Base-by-base conservation (phyloP, 2,113 vertebrate species). In the Azemiops feae region DNA sequence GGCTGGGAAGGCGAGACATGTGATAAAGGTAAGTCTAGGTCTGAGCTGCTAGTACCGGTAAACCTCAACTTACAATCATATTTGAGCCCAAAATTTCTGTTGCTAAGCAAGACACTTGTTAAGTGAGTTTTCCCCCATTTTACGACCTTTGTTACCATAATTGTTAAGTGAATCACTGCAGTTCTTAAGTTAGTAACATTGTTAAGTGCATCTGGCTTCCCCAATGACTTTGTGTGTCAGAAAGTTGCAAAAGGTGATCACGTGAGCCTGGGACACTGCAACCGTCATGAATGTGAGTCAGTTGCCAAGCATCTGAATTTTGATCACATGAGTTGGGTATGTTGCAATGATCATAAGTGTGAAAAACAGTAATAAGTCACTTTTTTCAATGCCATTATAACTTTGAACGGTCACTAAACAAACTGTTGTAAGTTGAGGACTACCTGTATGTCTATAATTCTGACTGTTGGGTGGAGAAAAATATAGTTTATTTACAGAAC, bases 1-100 rank as follows among this genome's bases (percentile, higher is more conserved):
- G 99, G 99, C 95, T 99, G 99, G 99, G 97, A 93, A 0, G 99
- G 98, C 47, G 97, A 96, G 95, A 98, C 50, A 2, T 99, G 99
- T 94, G 98, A 98, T 3, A 95, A 97, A 98, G 99, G 99, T 99
- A 90, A 64, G 55, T 30, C 43, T 90, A 47, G 12, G 50, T 92
- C 87, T 94, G 58, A 95, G 30, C 22, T 57, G 53, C 23, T 58
- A 5, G 8, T 64, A n/a, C 25, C 11, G 1, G 11, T 69, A n/a
- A 25, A n/a, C 11, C 60, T 69, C 60, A 69, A n/a, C 0, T 69
- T n/a, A 69, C 64, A 69, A 34, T n/a, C 64, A 69, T 14, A 34
- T 16, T 34, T 69, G 64, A 69, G 34, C 14, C 30, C 14, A 69
- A 69, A 5, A 34, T 69, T 69, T 69, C 5, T 69, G 30, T 69